A percentile compares a stretch with the other conserved stretches of the same genome.
phyloP scores from a whole-genome alignment of 2,797 vertebrate species.

The Gobio occitaniae region DNA sequence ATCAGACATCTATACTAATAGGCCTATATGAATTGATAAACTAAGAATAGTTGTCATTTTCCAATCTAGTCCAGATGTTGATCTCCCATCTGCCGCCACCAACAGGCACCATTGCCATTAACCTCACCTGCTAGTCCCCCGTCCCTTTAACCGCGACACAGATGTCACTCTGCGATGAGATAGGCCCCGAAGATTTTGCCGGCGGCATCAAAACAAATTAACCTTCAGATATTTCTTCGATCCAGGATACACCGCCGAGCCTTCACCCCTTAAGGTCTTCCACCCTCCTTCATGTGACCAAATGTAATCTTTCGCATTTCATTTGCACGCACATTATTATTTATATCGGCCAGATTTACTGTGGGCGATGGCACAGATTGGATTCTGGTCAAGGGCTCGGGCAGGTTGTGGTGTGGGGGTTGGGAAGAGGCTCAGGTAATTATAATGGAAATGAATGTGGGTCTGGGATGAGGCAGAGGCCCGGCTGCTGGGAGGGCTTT shows the following conservation, averaged over 20 bases:
- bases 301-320: constrained; percentile 72
- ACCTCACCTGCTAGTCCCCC: constrained; percentile 57
- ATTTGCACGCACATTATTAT: constrained; percentile 72
- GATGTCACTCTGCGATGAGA: constrained; percentile 64
- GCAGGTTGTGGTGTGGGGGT: constrained; percentile 52
- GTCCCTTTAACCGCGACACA: constrained; percentile 59
- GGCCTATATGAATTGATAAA: neutral
- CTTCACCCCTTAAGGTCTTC: constrained; percentile 46
- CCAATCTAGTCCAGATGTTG: constrained; percentile 9
- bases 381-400: constrained; percentile 66
- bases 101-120: constrained; percentile 56
- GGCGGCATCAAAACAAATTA: constrained; percentile 74
- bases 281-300: constrained; percentile 62
- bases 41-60: neutral
- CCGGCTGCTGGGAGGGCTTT: constrained; percentile 62
- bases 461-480: constrained; percentile 60
- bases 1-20: too few relatives aligned
- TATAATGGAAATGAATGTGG: constrained; percentile 68
- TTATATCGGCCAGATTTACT: constrained; percentile 68
- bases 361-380: constrained; percentile 66
- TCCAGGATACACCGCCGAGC: constrained; percentile 55
- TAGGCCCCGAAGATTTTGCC: constrained; percentile 67
- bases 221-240: constrained; percentile 71
- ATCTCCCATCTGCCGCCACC: constrained; percentile 44
- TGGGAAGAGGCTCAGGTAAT: constrained; percentile 64